Evolutionary conservation across 2,113 vertebrate species (phyloP).

Genomic region (Anoplopoma fimbria): DNA sequence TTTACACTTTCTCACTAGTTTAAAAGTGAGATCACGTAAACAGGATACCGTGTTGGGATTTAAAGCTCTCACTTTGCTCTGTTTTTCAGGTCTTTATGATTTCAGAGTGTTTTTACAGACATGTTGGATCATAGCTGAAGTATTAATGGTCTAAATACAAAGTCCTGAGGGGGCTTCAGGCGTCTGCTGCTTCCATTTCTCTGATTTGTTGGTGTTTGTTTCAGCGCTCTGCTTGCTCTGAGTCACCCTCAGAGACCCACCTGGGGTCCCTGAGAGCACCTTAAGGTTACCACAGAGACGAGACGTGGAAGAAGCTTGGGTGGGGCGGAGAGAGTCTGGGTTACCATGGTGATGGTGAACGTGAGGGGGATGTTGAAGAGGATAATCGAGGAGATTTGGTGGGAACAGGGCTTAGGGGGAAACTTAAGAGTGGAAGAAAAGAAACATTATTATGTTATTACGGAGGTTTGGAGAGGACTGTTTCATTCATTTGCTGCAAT

Average conservation of each 20-base stretch:
- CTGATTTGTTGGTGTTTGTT: slow-evolving; percentile 6
- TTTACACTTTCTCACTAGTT: not conserved
- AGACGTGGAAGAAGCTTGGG: not conserved
- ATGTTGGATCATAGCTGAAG: not conserved
- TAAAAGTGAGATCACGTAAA: slow-evolving; percentile 21
- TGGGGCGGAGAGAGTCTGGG: not conserved
- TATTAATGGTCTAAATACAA: not conserved
- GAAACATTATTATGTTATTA: not conserved
- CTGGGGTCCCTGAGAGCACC: slow-evolving; percentile 18
- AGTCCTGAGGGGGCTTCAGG: not conserved
- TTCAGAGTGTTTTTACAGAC: slow-evolving; percentile 10
- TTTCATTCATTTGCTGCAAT: not conserved
- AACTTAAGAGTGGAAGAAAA: not conserved
- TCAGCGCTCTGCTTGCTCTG: not conserved
- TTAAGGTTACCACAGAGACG: slow-evolving; percentile 35
- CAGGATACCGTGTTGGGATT: not conserved
- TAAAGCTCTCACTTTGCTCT: not conserved
- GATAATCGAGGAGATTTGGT: slow-evolving; percentile 21
- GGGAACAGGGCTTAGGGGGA: slow-evolving; percentile 1
- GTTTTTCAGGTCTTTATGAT: slow-evolving; percentile 11
- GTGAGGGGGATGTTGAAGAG: slow-evolving; percentile 6
- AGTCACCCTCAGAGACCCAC: slow-evolving; percentile 1
- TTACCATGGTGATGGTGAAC: slow-evolving; percentile 47
- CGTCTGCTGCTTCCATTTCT: not conserved
- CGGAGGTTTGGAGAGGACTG: not conserved